phyloP scores from a whole-genome alignment of 35 echinoderm and acorn worm genomes.

The Eucidaris tribuloides region DNA sequence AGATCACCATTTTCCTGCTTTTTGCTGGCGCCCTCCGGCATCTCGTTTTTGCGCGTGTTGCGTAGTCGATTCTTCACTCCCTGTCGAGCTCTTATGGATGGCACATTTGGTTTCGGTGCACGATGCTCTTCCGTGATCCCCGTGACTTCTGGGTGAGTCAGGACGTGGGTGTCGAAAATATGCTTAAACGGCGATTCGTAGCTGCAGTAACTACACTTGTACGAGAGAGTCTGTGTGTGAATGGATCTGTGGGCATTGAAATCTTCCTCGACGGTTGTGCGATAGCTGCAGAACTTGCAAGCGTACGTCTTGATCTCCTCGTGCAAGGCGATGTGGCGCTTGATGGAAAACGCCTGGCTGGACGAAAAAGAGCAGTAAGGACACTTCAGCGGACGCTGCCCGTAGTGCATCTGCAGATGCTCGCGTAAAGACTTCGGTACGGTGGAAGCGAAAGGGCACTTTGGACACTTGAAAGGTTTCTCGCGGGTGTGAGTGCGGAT shows the following conservation, averaged over 20 bases:
- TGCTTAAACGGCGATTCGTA: constrained; percentile 71
- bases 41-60: constrained; percentile 33
- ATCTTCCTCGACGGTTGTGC: constrained; percentile 53
- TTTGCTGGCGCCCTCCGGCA: not conserved
- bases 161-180: constrained; percentile 55
- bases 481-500: constrained; percentile 76
- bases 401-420: constrained; percentile 86
- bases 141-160: constrained; percentile 14
- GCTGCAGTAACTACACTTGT: constrained; percentile 56
- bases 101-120: not conserved
- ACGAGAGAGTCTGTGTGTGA: constrained; percentile 50
- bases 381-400: constrained; percentile 77
- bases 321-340: constrained; percentile 67
- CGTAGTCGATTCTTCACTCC: not conserved
- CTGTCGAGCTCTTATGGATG: not conserved
- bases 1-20: not conserved
- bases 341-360: constrained; percentile 83
- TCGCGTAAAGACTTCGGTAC: constrained; percentile 87
- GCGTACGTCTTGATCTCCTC: constrained; percentile 54
- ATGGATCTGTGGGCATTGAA: constrained; percentile 58
- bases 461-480: constrained; percentile 79
- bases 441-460: constrained; percentile 85
- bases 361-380: constrained; percentile 84
- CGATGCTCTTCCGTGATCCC: not conserved
- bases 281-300: constrained; percentile 63